These are phyloP conservation scores for Macaca nemestrina DNA, from an alignment of 2,113 vertebrate species.

Conservation along the genomic window DNA sequence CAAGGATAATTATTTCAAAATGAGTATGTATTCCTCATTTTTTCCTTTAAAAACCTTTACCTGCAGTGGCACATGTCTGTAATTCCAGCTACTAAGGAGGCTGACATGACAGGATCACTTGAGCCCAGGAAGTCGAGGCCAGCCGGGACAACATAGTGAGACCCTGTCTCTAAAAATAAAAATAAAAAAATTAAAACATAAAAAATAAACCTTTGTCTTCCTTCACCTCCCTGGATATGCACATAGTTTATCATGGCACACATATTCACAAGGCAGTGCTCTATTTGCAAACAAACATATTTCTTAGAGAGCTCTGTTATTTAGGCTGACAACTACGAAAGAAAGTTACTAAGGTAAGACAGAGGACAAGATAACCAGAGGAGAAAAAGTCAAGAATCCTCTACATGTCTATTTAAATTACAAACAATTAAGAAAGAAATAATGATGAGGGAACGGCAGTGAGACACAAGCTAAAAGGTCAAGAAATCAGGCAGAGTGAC, in stretches of 20 bases:
- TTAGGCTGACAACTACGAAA: not conserved
- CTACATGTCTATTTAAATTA: not conserved
- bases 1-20: not conserved
- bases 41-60: not conserved
- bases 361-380: not conserved
- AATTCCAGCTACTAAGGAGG: not conserved
- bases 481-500: not conserved
- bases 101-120: not conserved
- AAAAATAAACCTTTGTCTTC: not conserved
- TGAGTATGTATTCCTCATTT: not conserved
- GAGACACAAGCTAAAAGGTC: not conserved
- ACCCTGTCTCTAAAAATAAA: not conserved
- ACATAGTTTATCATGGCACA: not conserved
- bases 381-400: not conserved
- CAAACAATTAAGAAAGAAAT: not conserved
- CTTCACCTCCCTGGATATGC: not conserved
- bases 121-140: not conserved
- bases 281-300: not conserved
- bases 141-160: not conserved
- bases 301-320: not conserved
- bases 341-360: not conserved
- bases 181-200: not conserved
- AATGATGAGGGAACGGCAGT: not conserved
- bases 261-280: not conserved
- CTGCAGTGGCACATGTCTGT: not conserved